phyloP scores from a whole-genome alignment of 2,113 vertebrate genomes.

The Bombycilla garrulus region DNA sequence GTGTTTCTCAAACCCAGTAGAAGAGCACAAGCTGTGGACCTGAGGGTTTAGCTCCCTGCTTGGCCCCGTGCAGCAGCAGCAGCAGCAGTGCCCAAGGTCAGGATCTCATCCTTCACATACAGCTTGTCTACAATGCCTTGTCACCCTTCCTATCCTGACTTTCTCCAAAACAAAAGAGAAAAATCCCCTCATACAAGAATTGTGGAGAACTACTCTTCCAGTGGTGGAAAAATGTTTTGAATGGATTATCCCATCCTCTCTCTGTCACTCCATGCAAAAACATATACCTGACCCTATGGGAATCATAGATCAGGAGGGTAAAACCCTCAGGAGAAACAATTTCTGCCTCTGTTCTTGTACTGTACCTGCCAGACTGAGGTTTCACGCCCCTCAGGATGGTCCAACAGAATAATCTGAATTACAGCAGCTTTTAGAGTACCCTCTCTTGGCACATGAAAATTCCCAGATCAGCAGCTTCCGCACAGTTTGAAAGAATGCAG shows the following conservation, averaged over 20 bases:
- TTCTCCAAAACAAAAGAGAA: background rate
- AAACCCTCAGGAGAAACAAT: background rate
- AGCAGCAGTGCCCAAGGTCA: background rate
- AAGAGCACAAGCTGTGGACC: rapidly evolving
- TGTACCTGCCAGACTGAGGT: background rate
- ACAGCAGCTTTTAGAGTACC: background rate
- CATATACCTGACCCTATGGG: background rate
- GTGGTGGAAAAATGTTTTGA: background rate
- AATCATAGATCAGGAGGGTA: background rate
- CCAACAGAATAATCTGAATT: background rate
- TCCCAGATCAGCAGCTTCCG: background rate
- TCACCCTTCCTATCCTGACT: background rate
- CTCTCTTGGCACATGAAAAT: background rate
- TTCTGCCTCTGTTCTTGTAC: background rate
- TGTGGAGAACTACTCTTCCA: background rate
- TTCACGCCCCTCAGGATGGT: rapidly evolving
- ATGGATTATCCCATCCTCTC: background rate
- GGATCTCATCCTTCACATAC: background rate
- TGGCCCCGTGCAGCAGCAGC: background rate
- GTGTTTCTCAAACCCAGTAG: background rate
- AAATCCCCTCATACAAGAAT: background rate
- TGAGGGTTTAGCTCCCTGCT: background rate
- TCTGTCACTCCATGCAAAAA: background rate
- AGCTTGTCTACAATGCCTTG: background rate
- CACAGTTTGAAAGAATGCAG: background rate